A percentile compares a stretch with the other conserved stretches of the same genome.
These are phyloP conservation scores for Tricholauxania praeusta DNA, from an alignment of 2,888 invertebrate genomes.

Conservation along the genomic window DNA sequence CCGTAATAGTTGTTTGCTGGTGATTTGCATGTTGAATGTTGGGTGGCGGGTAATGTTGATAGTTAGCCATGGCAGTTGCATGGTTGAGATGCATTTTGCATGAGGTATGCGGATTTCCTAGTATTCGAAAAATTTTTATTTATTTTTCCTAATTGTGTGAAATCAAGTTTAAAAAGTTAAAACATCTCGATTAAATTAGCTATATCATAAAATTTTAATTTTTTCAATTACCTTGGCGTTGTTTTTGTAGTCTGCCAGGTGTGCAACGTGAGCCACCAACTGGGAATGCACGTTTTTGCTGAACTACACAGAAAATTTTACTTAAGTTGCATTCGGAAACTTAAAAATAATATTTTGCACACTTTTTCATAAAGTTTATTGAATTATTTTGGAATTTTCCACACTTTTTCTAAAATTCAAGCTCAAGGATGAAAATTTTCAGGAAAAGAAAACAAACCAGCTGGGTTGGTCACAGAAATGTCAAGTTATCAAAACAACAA, in stretches of 20 bases:
- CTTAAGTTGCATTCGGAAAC: slow-evolving; percentile 45
- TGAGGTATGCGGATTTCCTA: slow-evolving; percentile 56
- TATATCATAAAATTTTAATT: slow-evolving; percentile 24
- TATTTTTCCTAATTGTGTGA: slow-evolving; percentile 20
- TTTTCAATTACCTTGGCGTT: slow-evolving; percentile 40
- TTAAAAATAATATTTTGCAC: slow-evolving; percentile 26
- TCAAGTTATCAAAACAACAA: slow-evolving; percentile 64
- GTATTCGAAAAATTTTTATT: slow-evolving; percentile 31
- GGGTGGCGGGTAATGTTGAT: slow-evolving; percentile 63
- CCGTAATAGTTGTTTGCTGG: slow-evolving; percentile 60
- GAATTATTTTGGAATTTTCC: slow-evolving; percentile 49
- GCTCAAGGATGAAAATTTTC: slow-evolving; percentile 56
- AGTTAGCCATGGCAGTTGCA: slow-evolving; percentile 63
- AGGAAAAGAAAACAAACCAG: slow-evolving; percentile 57
- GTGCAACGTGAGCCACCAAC: slow-evolving; percentile 45
- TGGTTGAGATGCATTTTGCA: slow-evolving; percentile 63
- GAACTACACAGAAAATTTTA: slow-evolving; percentile 43
- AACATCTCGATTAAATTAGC: neutral
- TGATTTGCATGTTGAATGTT: slow-evolving; percentile 58
- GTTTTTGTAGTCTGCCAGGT: slow-evolving; percentile 53
- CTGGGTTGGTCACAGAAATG: slow-evolving; percentile 53
- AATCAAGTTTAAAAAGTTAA: neutral
- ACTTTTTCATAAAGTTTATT: slow-evolving; percentile 48
- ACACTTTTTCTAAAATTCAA: slow-evolving; percentile 50
- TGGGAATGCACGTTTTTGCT: slow-evolving; percentile 55